Percentiles rank a stretch among this genome's conserved stretches.
Evolutionary conservation across 2,888 invertebrate genomes (phyloP).

Genomic region (Penaeus monodon): DNA sequence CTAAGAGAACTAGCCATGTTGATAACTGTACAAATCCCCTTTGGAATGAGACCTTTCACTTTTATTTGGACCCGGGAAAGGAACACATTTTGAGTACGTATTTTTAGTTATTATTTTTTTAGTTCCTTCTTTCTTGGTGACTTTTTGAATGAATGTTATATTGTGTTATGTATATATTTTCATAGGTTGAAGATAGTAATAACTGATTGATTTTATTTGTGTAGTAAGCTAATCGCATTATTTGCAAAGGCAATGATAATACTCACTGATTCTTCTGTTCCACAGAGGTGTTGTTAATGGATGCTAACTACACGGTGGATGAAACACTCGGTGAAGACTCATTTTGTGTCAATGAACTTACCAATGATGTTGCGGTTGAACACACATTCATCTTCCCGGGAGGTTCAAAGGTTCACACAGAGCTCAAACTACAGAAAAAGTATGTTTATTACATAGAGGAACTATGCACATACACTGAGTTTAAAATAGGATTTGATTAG

Average conservation of each 20-base stretch:
- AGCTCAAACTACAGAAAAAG: slow-evolving; percentile 65
- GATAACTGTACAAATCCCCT: slow-evolving; percentile 69
- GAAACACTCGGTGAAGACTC: slow-evolving; percentile 68
- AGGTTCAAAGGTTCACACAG: slow-evolving; percentile 66
- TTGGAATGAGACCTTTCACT: slow-evolving; percentile 71
- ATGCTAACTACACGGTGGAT: slow-evolving; percentile 69
- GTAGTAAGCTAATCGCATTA: no score
- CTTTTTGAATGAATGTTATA: not conserved
- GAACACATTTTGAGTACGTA: slow-evolving; percentile 68
- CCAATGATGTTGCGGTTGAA: slow-evolving; percentile 44
- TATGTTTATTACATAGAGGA: slow-evolving; percentile 46
- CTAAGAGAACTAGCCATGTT: slow-evolving; percentile 68
- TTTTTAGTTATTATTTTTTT: not conserved
- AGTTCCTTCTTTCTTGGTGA: no score
- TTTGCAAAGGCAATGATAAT: no score
- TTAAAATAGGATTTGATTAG: no score
- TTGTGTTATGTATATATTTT: not conserved
- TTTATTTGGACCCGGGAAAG: slow-evolving; percentile 68
- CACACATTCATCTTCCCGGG: slow-evolving; percentile 61
- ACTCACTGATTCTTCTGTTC: not conserved
- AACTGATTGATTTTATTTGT: no score
- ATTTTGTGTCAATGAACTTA: slow-evolving; percentile 65
- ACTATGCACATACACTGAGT: not conserved
- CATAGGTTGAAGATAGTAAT: no score
- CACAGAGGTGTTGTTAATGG: slow-evolving; percentile 68